Conservation (phyloP, 2,888 invertebrate species). For the Thecocarcelia acutangulata region DNA sequence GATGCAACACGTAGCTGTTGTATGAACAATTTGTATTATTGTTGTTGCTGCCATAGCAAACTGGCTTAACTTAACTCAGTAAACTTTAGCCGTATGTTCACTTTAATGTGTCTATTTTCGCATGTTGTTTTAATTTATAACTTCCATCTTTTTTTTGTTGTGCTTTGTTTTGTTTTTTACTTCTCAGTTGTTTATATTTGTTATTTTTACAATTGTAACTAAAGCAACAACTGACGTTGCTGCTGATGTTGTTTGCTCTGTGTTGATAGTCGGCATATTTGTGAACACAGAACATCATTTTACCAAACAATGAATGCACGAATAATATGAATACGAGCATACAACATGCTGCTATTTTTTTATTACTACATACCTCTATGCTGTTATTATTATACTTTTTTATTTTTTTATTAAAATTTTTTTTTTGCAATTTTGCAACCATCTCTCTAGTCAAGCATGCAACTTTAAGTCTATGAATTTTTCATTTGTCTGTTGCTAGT, state of each 20-base stretch:
- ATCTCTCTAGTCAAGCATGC: constrained; percentile 70
- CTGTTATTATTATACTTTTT: constrained; percentile 3
- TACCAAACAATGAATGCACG: constrained; percentile 26
- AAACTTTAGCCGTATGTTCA: constrained; percentile 54
- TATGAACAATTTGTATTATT: constrained; percentile 2
- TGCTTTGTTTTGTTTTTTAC: constrained; percentile 6
- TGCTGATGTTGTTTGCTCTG: constrained; percentile 29
- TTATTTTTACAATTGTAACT: constrained; percentile 29
- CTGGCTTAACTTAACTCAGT: constrained; percentile 48
- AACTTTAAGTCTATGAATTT: constrained; percentile 68
- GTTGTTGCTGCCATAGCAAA: constrained; percentile 25
- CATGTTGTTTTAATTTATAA: constrained; percentile 51
- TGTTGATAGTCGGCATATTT: constrained; percentile 68
- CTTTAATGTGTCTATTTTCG: constrained; percentile 50
- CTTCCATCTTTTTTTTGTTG: background rate
- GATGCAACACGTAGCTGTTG: constrained; percentile 66
- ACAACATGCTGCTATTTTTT: constrained; percentile 48
- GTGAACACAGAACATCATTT: constrained; percentile 51
- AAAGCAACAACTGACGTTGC: constrained; percentile 34
- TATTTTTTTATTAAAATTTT: background rate
- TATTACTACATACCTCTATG: constrained; percentile 8
- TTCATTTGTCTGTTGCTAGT: constrained; percentile 74
- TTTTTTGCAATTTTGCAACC: constrained; percentile 41
- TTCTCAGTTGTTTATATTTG: constrained; percentile 41
- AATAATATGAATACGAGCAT: constrained; percentile 6